These are phyloP conservation scores for Limnodromus scolopaceus DNA, from an alignment of 2,797 vertebrate species.

Conservation along the genomic window DNA sequence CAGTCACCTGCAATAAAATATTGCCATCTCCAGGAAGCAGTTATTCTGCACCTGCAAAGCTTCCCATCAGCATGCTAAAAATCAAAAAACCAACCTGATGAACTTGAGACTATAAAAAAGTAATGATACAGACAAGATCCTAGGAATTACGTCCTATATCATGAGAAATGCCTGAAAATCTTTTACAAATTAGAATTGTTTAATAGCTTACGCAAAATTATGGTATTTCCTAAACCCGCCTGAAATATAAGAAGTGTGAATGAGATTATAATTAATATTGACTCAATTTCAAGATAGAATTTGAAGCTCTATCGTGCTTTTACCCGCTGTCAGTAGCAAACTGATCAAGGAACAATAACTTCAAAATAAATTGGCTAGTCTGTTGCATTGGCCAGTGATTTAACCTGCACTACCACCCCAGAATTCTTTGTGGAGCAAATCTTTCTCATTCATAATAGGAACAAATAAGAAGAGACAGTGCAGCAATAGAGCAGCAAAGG, in stretches of 20 bases:
- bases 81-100: background rate
- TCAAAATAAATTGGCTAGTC: background rate
- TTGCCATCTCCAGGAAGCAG: slow-evolving; percentile 52
- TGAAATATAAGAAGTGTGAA: background rate
- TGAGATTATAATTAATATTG: background rate
- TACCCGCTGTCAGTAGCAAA: background rate
- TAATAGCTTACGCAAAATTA: background rate
- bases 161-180: background rate
- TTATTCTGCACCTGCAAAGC: background rate
- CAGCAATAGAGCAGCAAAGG: background rate
- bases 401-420: background rate
- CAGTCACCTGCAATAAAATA: slow-evolving; percentile 41
- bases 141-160: background rate
- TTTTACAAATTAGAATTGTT: background rate
- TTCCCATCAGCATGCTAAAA: background rate
- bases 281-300: background rate
- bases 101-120: background rate
- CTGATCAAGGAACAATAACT: background rate
- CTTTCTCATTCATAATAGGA: background rate
- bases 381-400: background rate
- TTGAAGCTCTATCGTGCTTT: background rate
- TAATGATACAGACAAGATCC: background rate
- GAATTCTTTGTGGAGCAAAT: background rate
- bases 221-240: background rate
- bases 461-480: background rate